These are phyloP conservation scores for Pygathrix nemaeus DNA, from an alignment of 2,113 vertebrate species.

Conservation along the genomic window DNA sequence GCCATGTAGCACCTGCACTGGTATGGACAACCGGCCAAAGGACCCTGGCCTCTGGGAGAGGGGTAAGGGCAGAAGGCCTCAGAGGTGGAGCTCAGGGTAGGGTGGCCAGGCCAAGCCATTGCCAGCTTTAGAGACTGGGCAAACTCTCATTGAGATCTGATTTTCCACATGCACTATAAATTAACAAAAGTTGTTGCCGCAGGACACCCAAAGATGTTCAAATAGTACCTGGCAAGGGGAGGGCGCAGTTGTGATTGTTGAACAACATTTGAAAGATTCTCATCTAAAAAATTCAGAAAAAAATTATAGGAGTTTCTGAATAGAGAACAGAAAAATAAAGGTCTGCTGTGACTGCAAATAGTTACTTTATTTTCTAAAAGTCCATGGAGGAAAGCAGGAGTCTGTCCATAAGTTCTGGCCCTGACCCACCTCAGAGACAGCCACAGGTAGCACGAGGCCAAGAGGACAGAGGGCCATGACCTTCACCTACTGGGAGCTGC, in stretches of 20 bases:
- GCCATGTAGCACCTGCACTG: too few relatives aligned
- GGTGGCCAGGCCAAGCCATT: accelerated
- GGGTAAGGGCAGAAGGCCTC: too few relatives aligned
- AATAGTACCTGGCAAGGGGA: neutral
- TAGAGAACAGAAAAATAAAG: neutral
- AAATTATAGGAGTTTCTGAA: neutral
- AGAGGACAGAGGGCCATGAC: neutral
- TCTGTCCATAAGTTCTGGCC: neutral
- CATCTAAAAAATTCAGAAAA: neutral
- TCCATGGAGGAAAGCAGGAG: neutral
- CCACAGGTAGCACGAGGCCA: neutral
- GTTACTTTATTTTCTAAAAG: neutral
- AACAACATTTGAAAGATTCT: neutral
- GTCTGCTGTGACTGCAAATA: neutral
- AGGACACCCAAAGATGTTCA: neutral
- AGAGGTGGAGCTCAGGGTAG: too few relatives aligned
- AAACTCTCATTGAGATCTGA: too few relatives aligned
- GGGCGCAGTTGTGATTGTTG: accelerated
- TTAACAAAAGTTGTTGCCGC: too few relatives aligned
- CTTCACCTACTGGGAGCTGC: neutral
- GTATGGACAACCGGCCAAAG: too few relatives aligned
- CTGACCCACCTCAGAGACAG: accelerated
- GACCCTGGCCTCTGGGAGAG: too few relatives aligned
- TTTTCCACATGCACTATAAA: too few relatives aligned
- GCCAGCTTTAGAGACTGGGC: too few relatives aligned